Evolutionary conservation across 1,140 invertebrate genomes (phyloP).

Genomic region (Drosophila ficusphila): DNA sequence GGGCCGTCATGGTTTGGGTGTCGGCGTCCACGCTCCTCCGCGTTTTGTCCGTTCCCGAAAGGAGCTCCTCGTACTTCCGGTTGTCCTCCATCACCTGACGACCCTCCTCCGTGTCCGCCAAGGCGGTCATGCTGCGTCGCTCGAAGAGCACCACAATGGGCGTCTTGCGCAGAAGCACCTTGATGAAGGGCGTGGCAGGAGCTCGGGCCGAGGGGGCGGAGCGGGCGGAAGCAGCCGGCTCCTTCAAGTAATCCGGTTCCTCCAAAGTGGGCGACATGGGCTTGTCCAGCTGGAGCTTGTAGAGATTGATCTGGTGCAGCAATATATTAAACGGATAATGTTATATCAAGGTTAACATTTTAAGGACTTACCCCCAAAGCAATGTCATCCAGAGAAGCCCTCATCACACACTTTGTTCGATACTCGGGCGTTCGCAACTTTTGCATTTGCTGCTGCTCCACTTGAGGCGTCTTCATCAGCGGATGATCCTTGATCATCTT

Average conservation of each 20-base stretch:
- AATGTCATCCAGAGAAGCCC: constrained; percentile 71
- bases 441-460: constrained; percentile 45
- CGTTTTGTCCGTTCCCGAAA: constrained; percentile 86
- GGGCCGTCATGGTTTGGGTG: constrained; percentile 87
- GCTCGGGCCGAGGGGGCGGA: constrained; percentile 22
- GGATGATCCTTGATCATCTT: constrained; percentile 51
- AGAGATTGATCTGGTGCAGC: constrained; percentile 55
- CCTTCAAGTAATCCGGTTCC: neutral
- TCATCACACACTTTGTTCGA: constrained; percentile 73
- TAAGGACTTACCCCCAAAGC: constrained; percentile 60
- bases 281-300: constrained; percentile 57
- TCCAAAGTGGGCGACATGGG: neutral
- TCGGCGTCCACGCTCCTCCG: constrained; percentile 87
- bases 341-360: neutral
- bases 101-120: constrained; percentile 86
- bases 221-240: neutral
- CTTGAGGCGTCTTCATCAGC: constrained; percentile 38
- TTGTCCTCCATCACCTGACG: constrained; percentile 86
- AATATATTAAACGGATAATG: neutral
- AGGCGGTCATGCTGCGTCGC: constrained; percentile 86
- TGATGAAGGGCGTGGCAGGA: constrained; percentile 83
- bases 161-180: constrained; percentile 87
- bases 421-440: constrained; percentile 63
- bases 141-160: constrained; percentile 88
- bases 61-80: constrained; percentile 87